Evolutionary conservation across 2,888 invertebrate genomes (phyloP).

Genomic region (Ditula angustiorana): DNA sequence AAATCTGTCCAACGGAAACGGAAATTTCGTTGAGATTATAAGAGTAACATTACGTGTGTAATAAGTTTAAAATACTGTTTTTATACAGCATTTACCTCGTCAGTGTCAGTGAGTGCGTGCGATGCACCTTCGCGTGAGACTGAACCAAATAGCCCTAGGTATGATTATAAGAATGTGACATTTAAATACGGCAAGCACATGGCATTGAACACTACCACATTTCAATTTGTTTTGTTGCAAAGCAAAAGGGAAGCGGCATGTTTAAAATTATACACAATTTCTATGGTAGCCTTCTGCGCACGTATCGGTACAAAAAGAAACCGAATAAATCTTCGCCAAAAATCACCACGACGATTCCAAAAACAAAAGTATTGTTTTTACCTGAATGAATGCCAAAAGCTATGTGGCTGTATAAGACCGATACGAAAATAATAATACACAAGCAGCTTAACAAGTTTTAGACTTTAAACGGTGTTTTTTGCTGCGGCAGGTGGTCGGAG

Average conservation of each 20-base stretch:
- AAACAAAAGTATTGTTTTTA: background rate
- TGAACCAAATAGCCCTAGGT: constrained; percentile 26
- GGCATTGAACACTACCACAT: background rate
- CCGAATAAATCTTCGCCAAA: background rate
- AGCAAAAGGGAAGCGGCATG: background rate
- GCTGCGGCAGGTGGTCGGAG: constrained; percentile 38
- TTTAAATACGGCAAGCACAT: background rate
- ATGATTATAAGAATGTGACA: background rate
- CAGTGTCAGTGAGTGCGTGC: constrained; percentile 49
- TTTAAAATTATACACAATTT: too few relatives aligned
- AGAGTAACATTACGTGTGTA: background rate
- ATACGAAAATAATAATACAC: constrained; percentile 28
- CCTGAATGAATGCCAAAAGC: background rate
- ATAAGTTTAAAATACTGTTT: constrained; percentile 20
- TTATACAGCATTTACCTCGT: constrained; percentile 43
- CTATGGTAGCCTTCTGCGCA: too few relatives aligned
- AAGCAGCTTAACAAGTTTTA: constrained; percentile 25
- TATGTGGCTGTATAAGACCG: background rate
- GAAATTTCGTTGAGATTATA: constrained; percentile 20
- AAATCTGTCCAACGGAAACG: constrained; percentile 8
- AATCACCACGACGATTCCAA: background rate
- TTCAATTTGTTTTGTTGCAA: background rate
- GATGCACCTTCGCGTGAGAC: constrained; percentile 57
- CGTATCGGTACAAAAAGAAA: background rate
- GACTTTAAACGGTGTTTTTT: constrained; percentile 41